Evolutionary conservation across 2,797 vertebrate genomes (phyloP).

Genomic region (Hybognathus amarus): DNA sequence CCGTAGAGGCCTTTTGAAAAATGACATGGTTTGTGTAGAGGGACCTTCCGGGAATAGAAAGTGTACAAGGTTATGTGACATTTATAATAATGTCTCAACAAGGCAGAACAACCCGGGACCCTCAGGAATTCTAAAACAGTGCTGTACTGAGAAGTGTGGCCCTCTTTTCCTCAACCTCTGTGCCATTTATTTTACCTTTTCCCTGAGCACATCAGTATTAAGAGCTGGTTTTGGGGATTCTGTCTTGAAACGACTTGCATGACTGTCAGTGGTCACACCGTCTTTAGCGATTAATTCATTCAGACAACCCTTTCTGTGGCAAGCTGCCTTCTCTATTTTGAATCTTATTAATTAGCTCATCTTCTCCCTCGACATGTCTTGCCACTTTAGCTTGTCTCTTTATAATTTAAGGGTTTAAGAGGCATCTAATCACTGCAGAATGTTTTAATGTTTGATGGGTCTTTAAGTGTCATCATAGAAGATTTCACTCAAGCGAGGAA

Average conservation of each 20-base stretch:
- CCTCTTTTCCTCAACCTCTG: constrained; percentile 14
- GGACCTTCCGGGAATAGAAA: constrained; percentile 24
- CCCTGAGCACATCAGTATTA: constrained; percentile 21
- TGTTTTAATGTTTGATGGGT: constrained; percentile 54
- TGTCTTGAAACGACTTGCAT: constrained; percentile 19
- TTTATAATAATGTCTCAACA: constrained; percentile 55
- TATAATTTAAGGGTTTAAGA: constrained; percentile 71
- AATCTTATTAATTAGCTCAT: constrained; percentile 74
- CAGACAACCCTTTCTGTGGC: constrained; percentile 12
- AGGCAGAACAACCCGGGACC: constrained; percentile 35
- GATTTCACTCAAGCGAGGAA: constrained; percentile 26
- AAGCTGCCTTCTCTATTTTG: constrained; percentile 57
- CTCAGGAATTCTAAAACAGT: constrained; percentile 28
- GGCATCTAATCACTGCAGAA: constrained; percentile 66
- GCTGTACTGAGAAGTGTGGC: background rate
- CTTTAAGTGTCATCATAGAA: constrained; percentile 21
- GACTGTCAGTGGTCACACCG: constrained; percentile 29
- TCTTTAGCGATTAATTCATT: constrained; percentile 30
- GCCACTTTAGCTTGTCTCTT: constrained; percentile 67
- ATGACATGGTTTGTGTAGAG: constrained; percentile 23
- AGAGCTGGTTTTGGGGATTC: background rate
- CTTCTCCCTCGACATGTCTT: constrained; percentile 66
- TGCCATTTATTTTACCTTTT: constrained; percentile 19
- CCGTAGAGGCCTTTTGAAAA: constrained; percentile 47
- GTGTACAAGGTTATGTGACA: constrained; percentile 49